Base-by-base conservation (phyloP, 1,140 invertebrate genomes). In the Heterodera carotae region DNA sequence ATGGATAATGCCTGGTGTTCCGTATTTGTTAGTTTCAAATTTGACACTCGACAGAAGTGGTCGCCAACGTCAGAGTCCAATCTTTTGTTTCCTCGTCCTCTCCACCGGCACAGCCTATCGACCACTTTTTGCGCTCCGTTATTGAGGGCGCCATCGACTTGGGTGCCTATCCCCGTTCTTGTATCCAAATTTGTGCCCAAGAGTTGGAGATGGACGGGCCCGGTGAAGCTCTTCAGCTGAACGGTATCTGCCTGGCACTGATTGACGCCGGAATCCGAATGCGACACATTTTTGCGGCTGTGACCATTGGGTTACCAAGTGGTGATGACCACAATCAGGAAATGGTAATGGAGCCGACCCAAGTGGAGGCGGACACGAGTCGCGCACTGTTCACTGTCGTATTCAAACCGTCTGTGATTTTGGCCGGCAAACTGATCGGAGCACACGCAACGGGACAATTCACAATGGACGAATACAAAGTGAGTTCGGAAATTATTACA, bases 261-360 rank as follows among this genome's bases (percentile, higher is more conserved):
- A 60, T 81, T n/a, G 80, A 81, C 33, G 69, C 81, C 68, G 80
- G 81, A 7, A 73, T 81, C 56, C 75, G 69, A 27, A 72, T 81
- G 81, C 53, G 77, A 36, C 75, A 73, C 53, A 43, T 77, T 31
- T 81, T 81, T 67, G 81, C 56, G 3, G 78, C 80, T 60, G 34
- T 81, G 5, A 59, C 69, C 7, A 64, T 81, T 60, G 73, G 43
- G 6, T 48, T 77, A 48, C 22, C 67, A n/a, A 15, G 31, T 53
- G 69, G 31, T 53, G 69, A 43, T 43, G 27, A 81, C 27, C 71
- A 43, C 29, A 8, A 71, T 8, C 34, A 33, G 6, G 62, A 78
- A 22, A 39, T 80, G 15, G 53, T 77, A 0, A 76, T 80, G n/a
- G 81, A 80, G 10, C 79, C 79, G 22, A 76, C 53, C n/a, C 27